These are phyloP conservation scores for Drosophila mercatorum DNA, from an alignment of 2,888 invertebrate species.

Conservation along the genomic window DNA sequence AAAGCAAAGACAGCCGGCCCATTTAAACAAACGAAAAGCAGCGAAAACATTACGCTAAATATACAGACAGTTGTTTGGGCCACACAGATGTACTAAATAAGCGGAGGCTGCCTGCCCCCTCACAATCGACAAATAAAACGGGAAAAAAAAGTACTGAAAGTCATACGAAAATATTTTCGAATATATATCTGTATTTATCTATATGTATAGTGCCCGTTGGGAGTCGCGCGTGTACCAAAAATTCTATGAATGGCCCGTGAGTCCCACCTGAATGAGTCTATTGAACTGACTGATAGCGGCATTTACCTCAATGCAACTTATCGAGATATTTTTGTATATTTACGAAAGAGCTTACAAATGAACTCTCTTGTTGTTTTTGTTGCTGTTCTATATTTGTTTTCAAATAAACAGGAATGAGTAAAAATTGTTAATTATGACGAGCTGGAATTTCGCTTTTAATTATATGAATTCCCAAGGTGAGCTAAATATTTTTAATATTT, in stretches of 20 bases:
- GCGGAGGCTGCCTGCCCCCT: slow-evolving; percentile 15
- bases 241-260: slow-evolving; percentile 50
- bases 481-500: not conserved
- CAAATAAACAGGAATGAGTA: not conserved
- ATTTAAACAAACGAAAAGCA: slow-evolving; percentile 48
- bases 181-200: not conserved
- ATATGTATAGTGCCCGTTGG: slow-evolving; percentile 8
- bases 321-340: slow-evolving; percentile 4
- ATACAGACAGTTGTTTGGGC: slow-evolving; percentile 52
- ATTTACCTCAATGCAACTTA: not conserved
- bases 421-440: not conserved
- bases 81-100: slow-evolving; percentile 55
- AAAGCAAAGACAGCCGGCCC: slow-evolving; percentile 40
- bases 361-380: not conserved
- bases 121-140: slow-evolving; percentile 16
- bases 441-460: not conserved
- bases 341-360: not conserved
- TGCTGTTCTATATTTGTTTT: not conserved
- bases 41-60: slow-evolving; percentile 64
- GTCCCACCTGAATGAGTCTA: slow-evolving; percentile 36
- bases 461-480: not conserved
- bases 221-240: slow-evolving; percentile 13
- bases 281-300: slow-evolving; percentile 1
- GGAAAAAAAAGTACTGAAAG: slow-evolving; percentile 34
- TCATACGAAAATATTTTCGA: slow-evolving; percentile 54